These are phyloP conservation scores for Eupithecia insigniata DNA, from an alignment of 2,888 invertebrate species.

Conservation along the genomic window DNA sequence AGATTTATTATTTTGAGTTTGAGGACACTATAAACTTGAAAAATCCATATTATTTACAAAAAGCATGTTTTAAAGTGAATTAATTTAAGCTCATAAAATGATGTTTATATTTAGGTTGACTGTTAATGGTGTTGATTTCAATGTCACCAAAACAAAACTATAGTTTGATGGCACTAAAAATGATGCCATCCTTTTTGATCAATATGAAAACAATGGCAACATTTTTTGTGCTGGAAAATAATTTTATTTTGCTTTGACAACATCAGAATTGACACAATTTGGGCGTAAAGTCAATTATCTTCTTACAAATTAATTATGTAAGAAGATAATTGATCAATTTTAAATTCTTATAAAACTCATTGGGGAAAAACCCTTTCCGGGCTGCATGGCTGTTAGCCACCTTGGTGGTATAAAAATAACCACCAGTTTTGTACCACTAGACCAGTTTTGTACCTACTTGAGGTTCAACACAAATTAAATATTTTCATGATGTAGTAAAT, in stretches of 20 bases:
- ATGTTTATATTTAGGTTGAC: background rate
- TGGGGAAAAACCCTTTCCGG: no score
- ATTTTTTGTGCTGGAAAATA: background rate
- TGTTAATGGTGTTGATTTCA: background rate
- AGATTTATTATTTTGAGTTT: conserved; percentile 33
- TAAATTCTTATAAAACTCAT: background rate
- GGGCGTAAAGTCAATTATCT: background rate
- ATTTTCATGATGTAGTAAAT: conserved; percentile 9
- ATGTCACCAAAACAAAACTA: background rate
- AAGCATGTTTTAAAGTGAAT: conserved; percentile 21
- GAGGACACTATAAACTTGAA: conserved; percentile 17
- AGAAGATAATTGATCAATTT: no score
- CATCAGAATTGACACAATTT: background rate
- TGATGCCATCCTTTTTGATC: background rate
- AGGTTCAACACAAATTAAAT: background rate
- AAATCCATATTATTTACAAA: conserved; percentile 31
- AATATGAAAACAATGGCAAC: background rate
- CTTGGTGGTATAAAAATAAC: no score
- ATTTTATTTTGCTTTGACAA: background rate
- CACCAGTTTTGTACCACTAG: background rate
- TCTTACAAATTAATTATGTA: background rate
- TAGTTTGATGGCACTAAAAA: background rate
- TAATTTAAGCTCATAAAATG: background rate
- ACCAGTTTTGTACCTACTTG: background rate
- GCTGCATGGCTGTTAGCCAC: no score